A percentile compares a stretch with the other conserved stretches of the same genome.
phyloP scores from a whole-genome alignment of 37 sponge, comb jelly and placozoan species.

The Chondrilla cf. caribensis region DNA sequence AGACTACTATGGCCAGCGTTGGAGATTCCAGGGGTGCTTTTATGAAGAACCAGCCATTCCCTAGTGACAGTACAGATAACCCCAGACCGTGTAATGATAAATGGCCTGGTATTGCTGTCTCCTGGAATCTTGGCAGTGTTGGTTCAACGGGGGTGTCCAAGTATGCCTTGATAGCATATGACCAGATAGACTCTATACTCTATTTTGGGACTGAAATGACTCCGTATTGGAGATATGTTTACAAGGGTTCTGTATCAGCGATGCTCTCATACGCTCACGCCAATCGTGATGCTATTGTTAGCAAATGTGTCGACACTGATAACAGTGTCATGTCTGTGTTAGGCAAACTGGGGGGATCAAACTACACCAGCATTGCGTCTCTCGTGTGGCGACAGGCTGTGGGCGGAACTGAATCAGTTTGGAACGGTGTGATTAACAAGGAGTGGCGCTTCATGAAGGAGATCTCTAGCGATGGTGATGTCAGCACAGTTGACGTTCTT shows the following conservation, averaged over 20 bases:
- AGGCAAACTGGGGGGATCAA: conserved; percentile 44
- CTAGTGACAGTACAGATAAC: conserved; percentile 36
- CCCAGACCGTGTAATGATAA: conserved; percentile 54
- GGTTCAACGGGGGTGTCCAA: conserved; percentile 1
- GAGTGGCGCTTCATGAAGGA: conserved; percentile 82
- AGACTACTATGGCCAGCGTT: conserved; percentile 30
- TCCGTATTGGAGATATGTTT: conserved; percentile 54
- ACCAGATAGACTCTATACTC: conserved; percentile 58
- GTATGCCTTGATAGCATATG: conserved; percentile 38
- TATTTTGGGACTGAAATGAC: conserved; percentile 66
- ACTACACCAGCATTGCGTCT: conserved; percentile 61
- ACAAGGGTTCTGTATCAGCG: not conserved
- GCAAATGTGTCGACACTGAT: conserved; percentile 32
- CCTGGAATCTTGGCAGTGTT: conserved; percentile 70
- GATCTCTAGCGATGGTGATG: conserved; percentile 80
- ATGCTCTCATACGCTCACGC: conserved; percentile 13
- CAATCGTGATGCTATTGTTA: not conserved
- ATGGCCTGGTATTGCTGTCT: conserved; percentile 64
- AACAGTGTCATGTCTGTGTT: not conserved
- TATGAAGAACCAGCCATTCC: conserved; percentile 29
- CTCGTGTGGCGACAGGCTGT: conserved; percentile 77
- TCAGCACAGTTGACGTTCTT: conserved; percentile 79
- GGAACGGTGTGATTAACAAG: conserved; percentile 40
- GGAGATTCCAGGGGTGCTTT: conserved; percentile 23
- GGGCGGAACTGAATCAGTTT: conserved; percentile 57